A percentile compares a stretch with the other conserved stretches of the same genome.
These are phyloP conservation scores for Pseudocheirus occidentalis DNA, from an alignment of 2,797 vertebrate genomes.

Conservation along the genomic window DNA sequence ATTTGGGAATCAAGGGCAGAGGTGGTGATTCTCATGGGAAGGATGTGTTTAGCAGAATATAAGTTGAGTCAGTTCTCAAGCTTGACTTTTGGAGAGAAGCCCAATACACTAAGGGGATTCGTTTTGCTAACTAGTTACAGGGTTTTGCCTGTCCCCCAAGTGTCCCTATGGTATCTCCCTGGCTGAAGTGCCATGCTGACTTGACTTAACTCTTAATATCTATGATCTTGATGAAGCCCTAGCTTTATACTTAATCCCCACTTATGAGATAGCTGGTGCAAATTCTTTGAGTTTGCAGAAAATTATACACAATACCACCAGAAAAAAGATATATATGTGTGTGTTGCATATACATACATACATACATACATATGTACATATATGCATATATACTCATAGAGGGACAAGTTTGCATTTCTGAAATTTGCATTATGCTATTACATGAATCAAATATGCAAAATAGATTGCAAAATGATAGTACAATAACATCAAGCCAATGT, in stretches of 20 bases:
- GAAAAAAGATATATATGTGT: background rate
- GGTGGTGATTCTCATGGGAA: background rate
- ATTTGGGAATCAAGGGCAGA: background rate
- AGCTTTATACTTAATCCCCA: background rate
- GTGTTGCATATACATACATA: too few relatives aligned
- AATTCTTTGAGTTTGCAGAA: background rate
- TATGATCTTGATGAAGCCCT: rapidly evolving
- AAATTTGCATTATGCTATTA: background rate
- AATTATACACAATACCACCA: background rate
- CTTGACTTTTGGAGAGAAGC: background rate
- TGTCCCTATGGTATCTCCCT: slow-evolving; percentile 24
- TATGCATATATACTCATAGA: background rate
- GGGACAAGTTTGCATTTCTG: background rate
- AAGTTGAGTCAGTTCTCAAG: background rate
- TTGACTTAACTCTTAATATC: background rate
- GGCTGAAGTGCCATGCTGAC: background rate
- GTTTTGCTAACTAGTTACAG: background rate
- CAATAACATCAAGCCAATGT: background rate
- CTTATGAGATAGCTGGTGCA: background rate
- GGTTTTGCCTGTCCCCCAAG: background rate
- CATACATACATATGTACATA: too few relatives aligned
- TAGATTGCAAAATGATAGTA: background rate
- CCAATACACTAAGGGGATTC: rapidly evolving
- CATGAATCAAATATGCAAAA: background rate
- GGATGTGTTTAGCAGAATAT: background rate